Conservation (phyloP, 2,797 vertebrate species). For the Cossypha heuglini region DNA sequence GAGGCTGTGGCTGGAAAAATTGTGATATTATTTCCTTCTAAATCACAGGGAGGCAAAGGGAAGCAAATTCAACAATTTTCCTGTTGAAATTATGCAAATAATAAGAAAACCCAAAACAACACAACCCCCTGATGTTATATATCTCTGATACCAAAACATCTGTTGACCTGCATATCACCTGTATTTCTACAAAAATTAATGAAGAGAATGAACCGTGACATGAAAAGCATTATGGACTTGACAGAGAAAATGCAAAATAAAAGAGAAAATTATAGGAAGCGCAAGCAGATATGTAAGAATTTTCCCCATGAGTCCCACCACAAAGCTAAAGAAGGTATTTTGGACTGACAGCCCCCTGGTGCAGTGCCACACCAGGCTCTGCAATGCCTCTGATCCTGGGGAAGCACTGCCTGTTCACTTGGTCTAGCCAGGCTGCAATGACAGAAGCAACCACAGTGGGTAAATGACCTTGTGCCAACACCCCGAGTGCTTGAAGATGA, state of each 20-base stretch:
- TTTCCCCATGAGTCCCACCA: neutral
- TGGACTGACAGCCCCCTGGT: neutral
- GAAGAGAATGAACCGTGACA: neutral
- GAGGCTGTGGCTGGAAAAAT: neutral
- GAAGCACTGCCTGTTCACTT: neutral
- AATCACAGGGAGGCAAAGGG: neutral
- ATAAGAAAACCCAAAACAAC: neutral
- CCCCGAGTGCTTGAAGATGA: neutral
- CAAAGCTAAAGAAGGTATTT: neutral
- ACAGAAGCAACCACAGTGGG: neutral
- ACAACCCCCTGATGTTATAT: accelerated
- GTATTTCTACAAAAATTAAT: neutral
- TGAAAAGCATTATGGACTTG: neutral
- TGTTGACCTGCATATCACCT: neutral
- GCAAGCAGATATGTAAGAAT: neutral
- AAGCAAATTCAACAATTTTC: neutral
- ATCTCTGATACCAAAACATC: neutral
- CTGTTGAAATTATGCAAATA: neutral
- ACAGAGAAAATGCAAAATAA: neutral
- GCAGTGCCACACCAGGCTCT: neutral
- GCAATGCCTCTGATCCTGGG: neutral
- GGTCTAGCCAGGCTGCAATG: accelerated
- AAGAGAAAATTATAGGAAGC: neutral
- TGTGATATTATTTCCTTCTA: neutral
- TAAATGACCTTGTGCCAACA: accelerated